Evolutionary conservation across 2,797 vertebrate genomes (phyloP), one percentile per base, ranked within the genome.

Genomic region (Todus mexicanus): DNA sequence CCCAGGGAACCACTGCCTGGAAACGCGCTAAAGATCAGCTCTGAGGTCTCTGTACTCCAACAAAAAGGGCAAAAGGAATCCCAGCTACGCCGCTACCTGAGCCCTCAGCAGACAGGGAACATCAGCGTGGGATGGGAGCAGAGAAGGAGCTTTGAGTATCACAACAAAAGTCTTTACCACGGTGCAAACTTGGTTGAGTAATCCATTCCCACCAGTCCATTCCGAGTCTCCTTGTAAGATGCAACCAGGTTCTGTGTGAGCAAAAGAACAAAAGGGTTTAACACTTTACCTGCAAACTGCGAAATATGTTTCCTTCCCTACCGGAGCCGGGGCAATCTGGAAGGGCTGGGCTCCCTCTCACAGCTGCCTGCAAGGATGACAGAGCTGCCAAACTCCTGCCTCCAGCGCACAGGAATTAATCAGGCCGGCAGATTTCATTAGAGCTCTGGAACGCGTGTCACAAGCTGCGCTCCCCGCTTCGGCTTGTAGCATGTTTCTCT

Each of bases 131-230:
- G 71, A 42, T 12, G 11, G 5, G 18, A 78, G 31, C 7, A 73
- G 63, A 66, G 16, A 75, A 48, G 25, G 12, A 47, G 22, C 54
- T 59, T 56, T 23, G 56, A 57, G 31, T n/a, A 38, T 77, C 40
- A 73, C 31, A 92, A 66, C 17, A 81, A 26, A 74, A 11, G 27
- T 42, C 83, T 94, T 97, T 94, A 98, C 98, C 98, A 98, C 5
- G 98, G 97, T 50, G 98, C 97, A 68, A 98, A 98, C 90, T 98
- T 98, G 20, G 98, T 98, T 12, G 98, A 99, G 92, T 98, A 98
- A 95, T 98, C 98, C 68, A 93, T 87, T 56, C 98, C 98, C 7
- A 98, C 97, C 91, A 98, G 95, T 56, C 98, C 98, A 23, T 98
- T 98, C 45, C 98, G 97, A 35, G 98, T 98, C 85, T 98, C 98